These are phyloP conservation scores for Coreoperca whiteheadi DNA, from an alignment of 2,113 vertebrate species.

Conservation along the genomic window DNA sequence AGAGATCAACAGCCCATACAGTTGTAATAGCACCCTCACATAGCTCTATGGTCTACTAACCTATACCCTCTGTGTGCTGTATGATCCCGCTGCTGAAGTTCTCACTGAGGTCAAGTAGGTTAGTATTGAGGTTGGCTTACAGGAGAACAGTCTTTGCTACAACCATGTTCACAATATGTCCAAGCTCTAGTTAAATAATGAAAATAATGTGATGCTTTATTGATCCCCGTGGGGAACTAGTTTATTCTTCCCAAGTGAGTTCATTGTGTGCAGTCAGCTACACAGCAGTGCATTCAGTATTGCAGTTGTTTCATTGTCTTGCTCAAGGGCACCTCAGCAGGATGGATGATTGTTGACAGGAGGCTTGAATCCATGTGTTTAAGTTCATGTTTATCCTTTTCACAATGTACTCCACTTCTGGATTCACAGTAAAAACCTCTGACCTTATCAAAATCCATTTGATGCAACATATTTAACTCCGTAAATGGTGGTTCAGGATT, in stretches of 20 bases:
- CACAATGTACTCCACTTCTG: neutral
- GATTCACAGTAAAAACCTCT: neutral
- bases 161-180: constrained; percentile 40
- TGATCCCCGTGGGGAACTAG: constrained; percentile 24
- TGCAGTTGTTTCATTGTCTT: constrained; percentile 1
- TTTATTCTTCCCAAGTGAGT: constrained; percentile 42
- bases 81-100: constrained; percentile 55
- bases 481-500: neutral
- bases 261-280: constrained; percentile 45
- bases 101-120: constrained; percentile 71
- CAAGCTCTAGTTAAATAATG: constrained; percentile 47
- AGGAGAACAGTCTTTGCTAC: constrained; percentile 19
- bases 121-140: constrained; percentile 27
- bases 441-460: neutral
- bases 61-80: constrained; percentile 55
- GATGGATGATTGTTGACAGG: neutral
- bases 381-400: neutral
- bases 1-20: constrained; percentile 77
- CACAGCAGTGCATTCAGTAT: neutral
- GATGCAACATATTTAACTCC: too few species aligned
- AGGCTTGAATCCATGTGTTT: neutral
- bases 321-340: constrained; percentile 28
- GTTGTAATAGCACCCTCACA: constrained; percentile 70
- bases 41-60: constrained; percentile 74
- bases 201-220: constrained; percentile 46